These are phyloP conservation scores for Lymantria monacha DNA, from an alignment of 2,888 invertebrate species.

Conservation along the genomic window DNA sequence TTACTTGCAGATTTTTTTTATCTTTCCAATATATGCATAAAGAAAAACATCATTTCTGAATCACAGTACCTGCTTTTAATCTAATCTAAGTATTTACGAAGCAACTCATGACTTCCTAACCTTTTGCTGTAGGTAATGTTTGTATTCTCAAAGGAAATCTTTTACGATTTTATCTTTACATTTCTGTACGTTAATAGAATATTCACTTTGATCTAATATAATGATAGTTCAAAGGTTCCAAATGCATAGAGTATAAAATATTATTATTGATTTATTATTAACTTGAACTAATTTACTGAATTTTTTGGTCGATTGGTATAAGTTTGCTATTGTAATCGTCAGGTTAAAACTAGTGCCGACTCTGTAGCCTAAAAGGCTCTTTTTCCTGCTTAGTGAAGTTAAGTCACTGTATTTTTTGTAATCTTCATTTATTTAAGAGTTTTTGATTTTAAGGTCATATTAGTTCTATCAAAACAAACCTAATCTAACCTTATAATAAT, in stretches of 20 bases:
- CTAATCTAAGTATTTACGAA: neutral
- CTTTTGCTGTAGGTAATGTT: neutral
- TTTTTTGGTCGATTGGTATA: too few relatives aligned
- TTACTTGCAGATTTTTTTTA: neutral
- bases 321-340: too few relatives aligned
- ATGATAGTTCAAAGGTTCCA: neutral
- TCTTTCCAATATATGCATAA: neutral
- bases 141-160: conserved; percentile 1
- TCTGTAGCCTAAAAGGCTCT: too few relatives aligned
- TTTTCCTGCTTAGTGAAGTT: too few relatives aligned
- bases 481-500: too few relatives aligned
- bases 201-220: neutral
- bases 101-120: neutral
- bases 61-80: neutral
- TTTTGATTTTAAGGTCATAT: too few relatives aligned
- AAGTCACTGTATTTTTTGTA: too few relatives aligned
- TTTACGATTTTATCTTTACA: neutral
- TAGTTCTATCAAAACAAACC: too few relatives aligned
- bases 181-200: neutral
- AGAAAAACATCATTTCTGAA: neutral
- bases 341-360: too few relatives aligned
- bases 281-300: too few relatives aligned
- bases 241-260: neutral
- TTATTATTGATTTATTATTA: neutral
- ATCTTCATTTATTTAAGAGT: too few relatives aligned